phyloP scores from a whole-genome alignment of 2,888 invertebrate genomes.

The Carabus problematicus region DNA sequence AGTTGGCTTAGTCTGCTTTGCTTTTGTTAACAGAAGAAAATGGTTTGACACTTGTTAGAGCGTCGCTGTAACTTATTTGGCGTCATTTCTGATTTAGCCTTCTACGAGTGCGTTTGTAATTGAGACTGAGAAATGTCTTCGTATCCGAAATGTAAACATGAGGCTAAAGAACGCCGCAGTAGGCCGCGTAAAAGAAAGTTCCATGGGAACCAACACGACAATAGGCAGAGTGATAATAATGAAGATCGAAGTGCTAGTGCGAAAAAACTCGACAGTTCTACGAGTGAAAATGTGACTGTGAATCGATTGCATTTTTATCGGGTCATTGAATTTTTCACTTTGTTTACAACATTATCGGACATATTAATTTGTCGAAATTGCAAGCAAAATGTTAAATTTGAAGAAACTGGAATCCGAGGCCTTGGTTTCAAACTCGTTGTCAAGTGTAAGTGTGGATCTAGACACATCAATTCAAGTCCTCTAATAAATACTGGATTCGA shows the following conservation, averaged over 20 bases:
- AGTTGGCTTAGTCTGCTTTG: no score
- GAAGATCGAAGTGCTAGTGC: constrained; percentile 28
- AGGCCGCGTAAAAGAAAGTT: no score
- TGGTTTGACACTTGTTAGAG: no score
- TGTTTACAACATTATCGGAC: constrained; percentile 43
- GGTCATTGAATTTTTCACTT: constrained; percentile 40
- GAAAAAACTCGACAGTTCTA: constrained; percentile 22
- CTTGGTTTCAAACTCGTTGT: constrained; percentile 47
- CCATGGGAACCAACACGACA: no score
- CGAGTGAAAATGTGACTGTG: constrained; percentile 22
- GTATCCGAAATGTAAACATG: no score
- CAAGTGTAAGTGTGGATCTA: constrained; percentile 44
- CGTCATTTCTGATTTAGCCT: no score
- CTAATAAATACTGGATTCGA: constrained; percentile 48
- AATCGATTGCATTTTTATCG: constrained; percentile 28
- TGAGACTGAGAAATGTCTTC: no score
- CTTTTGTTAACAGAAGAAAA: no score
- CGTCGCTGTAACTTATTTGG: no score
- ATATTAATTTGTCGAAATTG: constrained; percentile 44
- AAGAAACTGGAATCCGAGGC: constrained; percentile 45
- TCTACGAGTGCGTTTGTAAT: no score
- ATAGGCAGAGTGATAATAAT: no score
- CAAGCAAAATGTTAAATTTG: constrained; percentile 44
- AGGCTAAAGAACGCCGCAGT: no score
- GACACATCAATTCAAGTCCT: constrained; percentile 47